Evolutionary conservation across 2,113 vertebrate genomes (phyloP).

Genomic region (Cyrtonyx montezumae): DNA sequence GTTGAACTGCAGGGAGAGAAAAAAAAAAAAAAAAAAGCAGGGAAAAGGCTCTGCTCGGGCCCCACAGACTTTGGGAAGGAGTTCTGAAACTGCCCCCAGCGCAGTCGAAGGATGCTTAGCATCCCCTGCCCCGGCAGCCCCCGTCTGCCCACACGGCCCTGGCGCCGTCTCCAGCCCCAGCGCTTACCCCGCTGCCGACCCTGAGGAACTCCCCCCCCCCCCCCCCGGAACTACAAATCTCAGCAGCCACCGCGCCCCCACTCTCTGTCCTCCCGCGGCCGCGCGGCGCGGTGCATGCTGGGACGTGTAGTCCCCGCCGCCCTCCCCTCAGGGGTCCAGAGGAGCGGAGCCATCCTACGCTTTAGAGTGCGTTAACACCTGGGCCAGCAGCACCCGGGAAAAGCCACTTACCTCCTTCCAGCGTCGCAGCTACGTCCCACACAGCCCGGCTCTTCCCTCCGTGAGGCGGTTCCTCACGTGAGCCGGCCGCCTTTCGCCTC

Average conservation of each 20-base stretch:
- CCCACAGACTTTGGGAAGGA: no score
- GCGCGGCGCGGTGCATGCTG: background rate
- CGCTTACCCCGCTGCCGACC: background rate
- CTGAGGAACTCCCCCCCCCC: fast-evolving
- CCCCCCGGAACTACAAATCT: background rate
- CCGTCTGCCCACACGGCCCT: fast-evolving
- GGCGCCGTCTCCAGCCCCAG: background rate
- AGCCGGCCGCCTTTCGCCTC: background rate
- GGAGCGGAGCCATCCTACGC: fast-evolving
- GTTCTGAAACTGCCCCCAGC: background rate
- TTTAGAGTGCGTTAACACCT: fast-evolving
- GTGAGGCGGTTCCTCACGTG: background rate
- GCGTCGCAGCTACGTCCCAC: fast-evolving
- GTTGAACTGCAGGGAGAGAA: background rate
- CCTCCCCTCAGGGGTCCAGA: fast-evolving
- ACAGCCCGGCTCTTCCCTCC: background rate
- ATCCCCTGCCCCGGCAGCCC: no score
- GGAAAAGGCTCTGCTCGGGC: background rate
- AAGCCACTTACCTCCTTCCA: background rate
- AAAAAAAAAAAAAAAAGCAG: fast-evolving
- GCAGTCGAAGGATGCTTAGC: background rate
- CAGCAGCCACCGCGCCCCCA: background rate
- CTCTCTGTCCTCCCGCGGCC: no score
- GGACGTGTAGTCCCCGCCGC: background rate
- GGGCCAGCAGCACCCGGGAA: no score